Conservation (phyloP, 2,888 invertebrate genomes). For the Autographa pulchrina region DNA sequence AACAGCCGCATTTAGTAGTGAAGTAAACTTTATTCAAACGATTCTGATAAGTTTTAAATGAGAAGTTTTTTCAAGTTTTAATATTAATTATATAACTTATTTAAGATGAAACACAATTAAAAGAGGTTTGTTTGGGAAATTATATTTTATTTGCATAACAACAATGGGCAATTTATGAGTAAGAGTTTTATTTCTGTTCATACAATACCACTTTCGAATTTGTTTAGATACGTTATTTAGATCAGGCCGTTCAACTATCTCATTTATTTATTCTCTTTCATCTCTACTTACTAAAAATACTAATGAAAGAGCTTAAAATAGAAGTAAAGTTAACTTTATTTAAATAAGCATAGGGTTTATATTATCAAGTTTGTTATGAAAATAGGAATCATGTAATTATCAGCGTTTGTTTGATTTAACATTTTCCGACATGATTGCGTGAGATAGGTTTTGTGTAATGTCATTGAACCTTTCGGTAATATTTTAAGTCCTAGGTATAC, state of each 20-base stretch:
- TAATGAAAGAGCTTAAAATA: too few relatives aligned
- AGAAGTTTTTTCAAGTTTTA: too few relatives aligned
- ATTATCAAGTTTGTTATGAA: conserved; percentile 5
- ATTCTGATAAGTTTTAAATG: too few relatives aligned
- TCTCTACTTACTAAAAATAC: too few relatives aligned
- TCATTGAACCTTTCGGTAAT: conserved; percentile 36
- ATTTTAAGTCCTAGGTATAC: conserved; percentile 33
- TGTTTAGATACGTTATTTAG: conserved; percentile 38
- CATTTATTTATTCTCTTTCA: background rate
- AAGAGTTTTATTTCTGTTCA: conserved; percentile 8
- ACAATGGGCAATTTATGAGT: too few relatives aligned
- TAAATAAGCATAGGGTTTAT: rapidly evolving
- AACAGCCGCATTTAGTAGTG: too few relatives aligned
- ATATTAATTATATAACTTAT: too few relatives aligned
- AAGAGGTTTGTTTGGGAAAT: too few relatives aligned
- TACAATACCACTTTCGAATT: background rate
- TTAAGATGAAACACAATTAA: too few relatives aligned
- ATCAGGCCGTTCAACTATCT: conserved; percentile 7
- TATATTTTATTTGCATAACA: too few relatives aligned
- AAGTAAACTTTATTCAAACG: too few relatives aligned
- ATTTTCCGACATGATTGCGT: conserved; percentile 7
- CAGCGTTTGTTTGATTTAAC: conserved; percentile 33
- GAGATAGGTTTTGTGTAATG: conserved; percentile 32
- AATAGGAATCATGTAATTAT: conserved; percentile 30
- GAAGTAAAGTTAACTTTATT: background rate